Percentiles rank a stretch among this genome's conserved stretches.
phyloP scores from a whole-genome alignment of 2,113 vertebrate genomes.

The Eubucco bourcierii region DNA sequence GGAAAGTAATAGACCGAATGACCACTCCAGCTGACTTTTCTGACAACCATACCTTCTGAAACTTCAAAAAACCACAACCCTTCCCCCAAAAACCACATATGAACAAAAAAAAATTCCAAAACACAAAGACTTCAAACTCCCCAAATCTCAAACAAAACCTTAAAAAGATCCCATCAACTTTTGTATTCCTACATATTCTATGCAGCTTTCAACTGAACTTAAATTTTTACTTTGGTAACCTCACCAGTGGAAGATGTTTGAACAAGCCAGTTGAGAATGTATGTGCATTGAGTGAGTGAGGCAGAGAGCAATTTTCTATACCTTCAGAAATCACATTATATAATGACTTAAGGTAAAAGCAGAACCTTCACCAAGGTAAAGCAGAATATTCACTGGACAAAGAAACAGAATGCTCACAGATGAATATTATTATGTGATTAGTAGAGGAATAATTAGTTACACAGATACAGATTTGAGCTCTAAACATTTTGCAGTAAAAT shows the following conservation, averaged over 20 bases:
- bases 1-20: background rate
- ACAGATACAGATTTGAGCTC: background rate
- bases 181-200: background rate
- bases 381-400: background rate
- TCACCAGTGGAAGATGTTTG: background rate
- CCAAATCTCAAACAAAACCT: background rate
- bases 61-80: background rate
- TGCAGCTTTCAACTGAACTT: background rate
- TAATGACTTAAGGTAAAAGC: background rate
- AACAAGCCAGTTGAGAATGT: background rate
- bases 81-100: too few relatives aligned
- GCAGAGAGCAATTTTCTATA: background rate
- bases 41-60: background rate
- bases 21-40: background rate
- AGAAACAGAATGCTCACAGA: background rate
- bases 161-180: background rate
- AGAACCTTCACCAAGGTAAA: background rate
- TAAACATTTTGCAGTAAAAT: background rate
- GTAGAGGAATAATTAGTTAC: background rate
- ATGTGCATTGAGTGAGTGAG: accelerated
- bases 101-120: too few relatives aligned
- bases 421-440: background rate
- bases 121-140: too few relatives aligned
- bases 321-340: background rate
- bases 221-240: background rate